Conservation (phyloP, 2,797 vertebrate species). For the Cottoperca gobio region DNA sequence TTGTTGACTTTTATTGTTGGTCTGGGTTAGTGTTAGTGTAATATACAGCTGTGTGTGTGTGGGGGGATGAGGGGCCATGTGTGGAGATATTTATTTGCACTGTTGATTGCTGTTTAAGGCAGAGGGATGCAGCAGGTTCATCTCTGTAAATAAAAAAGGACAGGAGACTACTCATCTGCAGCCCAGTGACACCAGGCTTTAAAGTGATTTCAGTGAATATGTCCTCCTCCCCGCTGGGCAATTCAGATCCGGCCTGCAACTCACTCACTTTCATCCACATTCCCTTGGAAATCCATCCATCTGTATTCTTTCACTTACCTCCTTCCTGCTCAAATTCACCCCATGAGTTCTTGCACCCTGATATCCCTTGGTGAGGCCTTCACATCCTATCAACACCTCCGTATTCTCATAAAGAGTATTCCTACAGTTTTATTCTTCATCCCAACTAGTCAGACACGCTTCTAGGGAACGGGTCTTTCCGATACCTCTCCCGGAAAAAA, state of each 20-base stretch:
- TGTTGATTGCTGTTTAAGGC: constrained; percentile 61
- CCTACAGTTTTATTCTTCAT: constrained; percentile 59
- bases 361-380: constrained; percentile 53
- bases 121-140: constrained; percentile 72
- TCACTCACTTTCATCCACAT: constrained; percentile 78
- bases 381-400: constrained; percentile 64
- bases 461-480: constrained; percentile 74
- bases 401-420: constrained; percentile 48
- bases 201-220: constrained; percentile 83
- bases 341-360: constrained; percentile 50
- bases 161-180: constrained; percentile 84
- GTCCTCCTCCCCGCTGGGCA: constrained; percentile 78
- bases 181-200: constrained; percentile 85
- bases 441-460: constrained; percentile 60
- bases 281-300: constrained; percentile 81
- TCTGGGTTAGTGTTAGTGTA: constrained; percentile 12
- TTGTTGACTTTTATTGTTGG: constrained; percentile 12
- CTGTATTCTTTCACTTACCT: constrained; percentile 72
- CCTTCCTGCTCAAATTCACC: constrained; percentile 61
- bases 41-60: constrained; percentile 4
- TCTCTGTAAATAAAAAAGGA: constrained; percentile 82
- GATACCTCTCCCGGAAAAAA: constrained; percentile 80
- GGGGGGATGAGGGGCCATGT: constrained; percentile 1
- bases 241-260: constrained; percentile 75
- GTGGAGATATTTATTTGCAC: constrained; percentile 66